Conservation (phyloP, 2,888 invertebrate genomes). For the Andrena hattorfiana region DNA sequence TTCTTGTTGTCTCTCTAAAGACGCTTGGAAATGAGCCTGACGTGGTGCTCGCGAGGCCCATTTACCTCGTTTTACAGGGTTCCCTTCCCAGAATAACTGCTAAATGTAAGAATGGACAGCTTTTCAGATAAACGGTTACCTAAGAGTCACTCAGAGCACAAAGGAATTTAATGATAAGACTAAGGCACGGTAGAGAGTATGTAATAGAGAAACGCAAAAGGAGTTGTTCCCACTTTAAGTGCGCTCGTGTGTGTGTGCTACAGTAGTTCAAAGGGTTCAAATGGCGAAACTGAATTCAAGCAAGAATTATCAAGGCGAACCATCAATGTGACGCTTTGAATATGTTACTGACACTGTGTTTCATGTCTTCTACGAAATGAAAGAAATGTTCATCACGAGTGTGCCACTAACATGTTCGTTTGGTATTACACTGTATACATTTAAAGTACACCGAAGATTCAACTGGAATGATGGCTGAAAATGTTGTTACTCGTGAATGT, state of each 20-base stretch:
- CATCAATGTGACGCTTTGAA: neutral
- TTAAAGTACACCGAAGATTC: neutral
- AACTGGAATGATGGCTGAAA: conserved; percentile 1
- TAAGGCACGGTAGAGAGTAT: neutral
- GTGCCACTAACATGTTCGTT: neutral
- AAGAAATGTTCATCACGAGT: neutral
- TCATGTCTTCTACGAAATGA: neutral
- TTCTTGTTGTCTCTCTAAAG: neutral
- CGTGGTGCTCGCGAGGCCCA: neutral
- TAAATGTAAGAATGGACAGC: neutral
- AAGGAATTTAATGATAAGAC: neutral
- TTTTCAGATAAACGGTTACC: neutral
- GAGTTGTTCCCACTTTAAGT: neutral
- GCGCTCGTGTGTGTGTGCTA: neutral
- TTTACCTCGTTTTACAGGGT: neutral
- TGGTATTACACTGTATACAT: conserved; percentile 3
- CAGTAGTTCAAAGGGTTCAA: conserved; percentile 3
- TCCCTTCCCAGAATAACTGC: neutral
- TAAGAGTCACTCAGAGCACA: neutral
- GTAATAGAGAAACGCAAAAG: neutral
- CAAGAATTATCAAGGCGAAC: neutral
- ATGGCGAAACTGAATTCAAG: neutral
- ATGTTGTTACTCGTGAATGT: conserved; percentile 12
- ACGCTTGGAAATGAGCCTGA: neutral
- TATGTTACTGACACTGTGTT: neutral